Evolutionary conservation across 2,113 vertebrate species (phyloP).

Genomic region (Monopterus albus): DNA sequence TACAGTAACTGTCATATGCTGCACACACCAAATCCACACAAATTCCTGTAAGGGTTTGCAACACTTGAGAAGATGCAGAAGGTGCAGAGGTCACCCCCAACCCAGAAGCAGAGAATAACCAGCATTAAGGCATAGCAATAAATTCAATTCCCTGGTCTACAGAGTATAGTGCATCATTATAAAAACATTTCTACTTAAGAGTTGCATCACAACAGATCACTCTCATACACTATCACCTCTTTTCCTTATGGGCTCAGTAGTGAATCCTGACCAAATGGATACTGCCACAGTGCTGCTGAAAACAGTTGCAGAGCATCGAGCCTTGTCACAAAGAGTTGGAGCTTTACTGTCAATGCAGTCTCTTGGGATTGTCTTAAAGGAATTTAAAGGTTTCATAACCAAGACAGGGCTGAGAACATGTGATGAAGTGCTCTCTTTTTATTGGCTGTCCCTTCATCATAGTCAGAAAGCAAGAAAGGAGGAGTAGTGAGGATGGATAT

Average conservation of each 20-base stretch:
- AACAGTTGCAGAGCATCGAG: not conserved
- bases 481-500: slow-evolving; percentile 58
- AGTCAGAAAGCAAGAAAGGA: slow-evolving; percentile 30
- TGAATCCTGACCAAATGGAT: slow-evolving; percentile 40
- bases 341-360: slow-evolving; percentile 18
- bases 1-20: slow-evolving; percentile 52
- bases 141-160: not conserved
- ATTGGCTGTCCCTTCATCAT: slow-evolving; percentile 22
- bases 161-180: slow-evolving; percentile 18
- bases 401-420: slow-evolving; percentile 58
- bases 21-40: slow-evolving; percentile 58
- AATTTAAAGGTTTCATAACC: slow-evolving; percentile 48
- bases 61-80: slow-evolving; percentile 40
- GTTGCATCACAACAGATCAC: slow-evolving; percentile 54
- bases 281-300: not conserved
- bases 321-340: not conserved
- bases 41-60: slow-evolving; percentile 52
- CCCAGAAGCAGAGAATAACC: not conserved
- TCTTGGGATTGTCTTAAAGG: slow-evolving; percentile 18
- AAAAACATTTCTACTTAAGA: slow-evolving; percentile 36
- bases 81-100: slow-evolving; percentile 35
- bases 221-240: slow-evolving; percentile 26
- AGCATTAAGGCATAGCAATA: not conserved
- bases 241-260: not conserved
- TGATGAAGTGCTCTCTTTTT: not conserved